Percentiles rank a stretch among this genome's conserved stretches.
Evolutionary conservation across 2,888 invertebrate species (phyloP).

Genomic region (Lissonota sp.): DNA sequence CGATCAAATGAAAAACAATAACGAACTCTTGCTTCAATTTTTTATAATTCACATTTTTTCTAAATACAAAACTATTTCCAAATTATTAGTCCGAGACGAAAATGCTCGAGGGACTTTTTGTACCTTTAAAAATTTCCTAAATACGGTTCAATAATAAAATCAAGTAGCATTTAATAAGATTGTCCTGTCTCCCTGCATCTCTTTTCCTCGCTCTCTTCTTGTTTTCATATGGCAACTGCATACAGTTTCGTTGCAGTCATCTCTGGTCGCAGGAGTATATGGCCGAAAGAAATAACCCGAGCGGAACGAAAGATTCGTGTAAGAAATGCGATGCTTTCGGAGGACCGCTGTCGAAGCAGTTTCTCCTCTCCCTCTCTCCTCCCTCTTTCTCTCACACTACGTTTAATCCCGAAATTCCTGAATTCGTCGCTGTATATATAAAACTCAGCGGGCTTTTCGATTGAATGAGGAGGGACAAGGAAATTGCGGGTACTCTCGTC

Average conservation of each 20-base stretch:
- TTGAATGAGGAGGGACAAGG: no score
- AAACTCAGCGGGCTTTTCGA: conserved; percentile 20
- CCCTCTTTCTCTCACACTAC: background rate
- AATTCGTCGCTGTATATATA: conserved; percentile 42
- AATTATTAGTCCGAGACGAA: no score
- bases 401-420: conserved; percentile 58
- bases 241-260: conserved; percentile 14
- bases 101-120: no score
- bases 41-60: no score
- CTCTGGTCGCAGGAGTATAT: conserved; percentile 25
- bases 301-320: conserved; percentile 55
- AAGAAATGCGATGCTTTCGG: conserved; percentile 43
- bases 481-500: background rate
- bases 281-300: conserved; percentile 43
- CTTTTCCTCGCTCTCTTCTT: no score
- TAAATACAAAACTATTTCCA: no score
- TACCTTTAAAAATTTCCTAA: no score
- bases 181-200: no score
- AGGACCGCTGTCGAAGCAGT: conserved; percentile 18
- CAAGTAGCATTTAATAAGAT: no score
- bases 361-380: conserved; percentile 2
- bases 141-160: no score
- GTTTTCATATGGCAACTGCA: background rate
- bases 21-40: no score
- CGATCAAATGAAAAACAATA: no score